Evolutionary conservation across 2,888 invertebrate genomes (phyloP), one percentile per base, ranked within the genome.

Genomic region (Cosmia trapezina): DNA sequence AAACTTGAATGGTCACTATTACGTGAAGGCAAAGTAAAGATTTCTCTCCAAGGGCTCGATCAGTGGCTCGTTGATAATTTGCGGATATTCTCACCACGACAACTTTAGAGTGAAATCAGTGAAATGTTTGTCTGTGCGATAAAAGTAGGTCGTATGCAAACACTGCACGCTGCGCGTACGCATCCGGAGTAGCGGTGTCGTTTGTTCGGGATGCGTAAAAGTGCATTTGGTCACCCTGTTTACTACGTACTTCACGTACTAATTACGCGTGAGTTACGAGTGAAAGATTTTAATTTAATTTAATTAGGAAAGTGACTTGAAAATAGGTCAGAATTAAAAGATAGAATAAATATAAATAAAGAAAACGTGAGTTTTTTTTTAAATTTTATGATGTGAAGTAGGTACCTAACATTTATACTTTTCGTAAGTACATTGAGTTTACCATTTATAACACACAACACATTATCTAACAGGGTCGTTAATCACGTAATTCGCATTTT

Each of bases 111-210:
- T 79, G 87, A 87, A 86, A 88, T 83, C 87, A 83, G 87, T 82
- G 80, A 84, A 87, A 83, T 76, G 78, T 80, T 71, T 73, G 83
- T 83, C 73, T 84, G 57, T 78, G 64, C 61, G 73, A 78, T 68
- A 69, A 62, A 82, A 85, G 76, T 80, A 72, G 82, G 87, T 77
- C 86, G 72, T 78, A 86, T 80, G 83, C 82, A 82, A 86, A 86
- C 73, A 61, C 67, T 76, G 85, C 77, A 86, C 73, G 63, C 67
- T 76, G 85, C 77, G 82, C 64, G 66, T 60, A 70, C 75, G 75
- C 83, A 86, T 88, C 87, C 88, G 89, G 86, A 73, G 74, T 62
- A 61, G 76, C 67, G 63, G 66, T 64, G 74, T 62, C 73, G 66
- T 78, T 79, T 83, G 70, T 70, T 57, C n/a, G 49, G 61, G 70